phyloP scores from a whole-genome alignment of 2,888 invertebrate species.

The Euzetes globulus region DNA sequence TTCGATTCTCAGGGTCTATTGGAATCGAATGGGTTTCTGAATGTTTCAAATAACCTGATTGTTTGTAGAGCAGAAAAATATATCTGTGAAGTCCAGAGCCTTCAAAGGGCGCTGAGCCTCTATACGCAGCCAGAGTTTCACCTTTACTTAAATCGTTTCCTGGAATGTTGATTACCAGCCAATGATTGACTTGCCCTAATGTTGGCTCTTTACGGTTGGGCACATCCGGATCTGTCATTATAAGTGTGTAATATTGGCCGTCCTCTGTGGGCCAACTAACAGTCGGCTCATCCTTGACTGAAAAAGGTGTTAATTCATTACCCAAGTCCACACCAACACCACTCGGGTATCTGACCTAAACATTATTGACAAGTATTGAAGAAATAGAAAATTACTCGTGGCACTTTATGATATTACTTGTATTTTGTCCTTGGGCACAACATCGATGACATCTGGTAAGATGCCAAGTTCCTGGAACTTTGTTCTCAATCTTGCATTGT shows the following conservation, averaged over 20 bases:
- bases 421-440: constrained; percentile 54
- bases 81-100: constrained; percentile 45
- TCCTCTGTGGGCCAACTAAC: constrained; percentile 31
- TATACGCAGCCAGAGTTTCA: constrained; percentile 47
- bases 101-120: constrained; percentile 49
- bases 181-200: constrained; percentile 50
- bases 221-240: constrained; percentile 49
- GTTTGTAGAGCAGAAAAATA: constrained; percentile 40
- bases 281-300: constrained; percentile 37
- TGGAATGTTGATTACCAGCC: constrained; percentile 51
- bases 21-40: constrained; percentile 8
- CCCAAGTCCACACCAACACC: constrained; percentile 36
- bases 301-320: constrained; percentile 38
- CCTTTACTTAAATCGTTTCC: constrained; percentile 48
- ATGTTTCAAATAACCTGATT: constrained; percentile 22
- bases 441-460: constrained; percentile 66
- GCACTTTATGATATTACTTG: constrained; percentile 47
- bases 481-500: not conserved
- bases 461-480: constrained; percentile 56
- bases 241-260: constrained; percentile 32
- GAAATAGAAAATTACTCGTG: too few relatives aligned
- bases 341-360: constrained; percentile 30
- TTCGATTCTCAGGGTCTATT: constrained; percentile 51
- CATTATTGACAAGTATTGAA: not conserved
- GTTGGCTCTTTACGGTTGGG: constrained; percentile 49